A percentile compares a stretch with the other conserved stretches of the same genome.
These are phyloP conservation scores for Megalopta genalis DNA, from an alignment of 1,140 invertebrate species.

Conservation along the genomic window DNA sequence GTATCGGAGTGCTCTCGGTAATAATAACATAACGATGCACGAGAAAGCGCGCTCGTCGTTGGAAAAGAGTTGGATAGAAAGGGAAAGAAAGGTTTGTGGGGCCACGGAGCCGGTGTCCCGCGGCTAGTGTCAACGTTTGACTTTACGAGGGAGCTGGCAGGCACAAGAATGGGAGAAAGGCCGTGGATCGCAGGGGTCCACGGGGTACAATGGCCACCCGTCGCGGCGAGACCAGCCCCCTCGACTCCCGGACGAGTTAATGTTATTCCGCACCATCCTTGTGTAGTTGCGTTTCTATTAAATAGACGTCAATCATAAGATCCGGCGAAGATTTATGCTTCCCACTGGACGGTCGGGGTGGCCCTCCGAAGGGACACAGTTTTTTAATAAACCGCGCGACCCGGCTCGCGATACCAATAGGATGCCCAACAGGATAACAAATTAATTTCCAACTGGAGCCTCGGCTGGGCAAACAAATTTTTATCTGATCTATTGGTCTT, in stretches of 20 bases:
- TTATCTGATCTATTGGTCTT: too few relatives aligned
- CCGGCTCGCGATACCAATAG: background rate
- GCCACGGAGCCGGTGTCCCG: slow-evolving; percentile 67
- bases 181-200: slow-evolving; percentile 68
- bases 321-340: slow-evolving; percentile 66
- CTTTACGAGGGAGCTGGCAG: slow-evolving; percentile 76
- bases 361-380: slow-evolving; percentile 50
- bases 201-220: slow-evolving; percentile 75
- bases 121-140: slow-evolving; percentile 78
- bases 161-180: slow-evolving; percentile 68
- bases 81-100: slow-evolving; percentile 31
- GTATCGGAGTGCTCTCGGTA: slow-evolving; percentile 40
- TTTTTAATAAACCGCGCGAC: slow-evolving; percentile 52
- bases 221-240: slow-evolving; percentile 72
- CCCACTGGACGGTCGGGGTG: slow-evolving; percentile 49
- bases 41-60: slow-evolving; percentile 46
- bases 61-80: slow-evolving; percentile 33
- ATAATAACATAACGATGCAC: slow-evolving; percentile 62
- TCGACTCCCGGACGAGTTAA: slow-evolving; percentile 77
- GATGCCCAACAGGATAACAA: background rate
- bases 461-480: too few relatives aligned
- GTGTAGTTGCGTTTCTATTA: slow-evolving; percentile 77
- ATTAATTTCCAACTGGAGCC: background rate
- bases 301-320: slow-evolving; percentile 76
- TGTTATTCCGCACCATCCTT: slow-evolving; percentile 71